Evolutionary conservation across 2,888 invertebrate genomes (phyloP), one percentile per base, ranked within the genome.

Genomic region (Stegana nigrithorax): DNA sequence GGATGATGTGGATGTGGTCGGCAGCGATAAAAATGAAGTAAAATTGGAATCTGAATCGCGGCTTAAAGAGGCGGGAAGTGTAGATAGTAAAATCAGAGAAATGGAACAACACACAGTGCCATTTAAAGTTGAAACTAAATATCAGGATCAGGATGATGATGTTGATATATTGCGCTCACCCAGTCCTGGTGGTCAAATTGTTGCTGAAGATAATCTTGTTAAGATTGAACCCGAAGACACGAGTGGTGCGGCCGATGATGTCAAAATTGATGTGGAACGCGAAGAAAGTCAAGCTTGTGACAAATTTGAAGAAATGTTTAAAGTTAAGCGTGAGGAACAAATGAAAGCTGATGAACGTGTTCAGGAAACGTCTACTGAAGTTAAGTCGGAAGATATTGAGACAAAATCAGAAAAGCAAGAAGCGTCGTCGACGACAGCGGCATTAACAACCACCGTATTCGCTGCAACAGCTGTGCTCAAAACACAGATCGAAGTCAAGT

Each of bases 141-240:
- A 23, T 39, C 64, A 45, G 39, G 79, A 83, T 60, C 75, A 83
- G 64, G 83, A 85, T 39, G 84, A 85, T 61, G 85, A 86, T 69
- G 84, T 85, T 2, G 85, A 86, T 63, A 83, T 83, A 14, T 68
- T 85, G 59, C 75, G 83, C 2, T 84, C 83, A 2, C 83, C 85
- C 1, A 81, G 83, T 66, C 84, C 85, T 0, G 83, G 82, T 0
- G 69, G 73, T 2, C 81, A 85, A 72, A 82, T 84, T 27, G 78
- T 82, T 12, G 80, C 82, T 19, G 84, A 86, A 44, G 83, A 85
- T 68, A 84, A 85, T 70, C 65, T 83, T 53, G 84, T 85, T 0
- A 84, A 84, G 64, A 83, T 84, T 39, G 85, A 86, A 45, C 83
- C 85, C 0, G 85, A 86, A 68, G 86, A 86, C 59, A 78, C 81